Percentiles rank a stretch among this genome's conserved stretches.
Evolutionary conservation across 2,113 vertebrate species (phyloP).

Genomic region (Machaerirhynchus nigripectus): DNA sequence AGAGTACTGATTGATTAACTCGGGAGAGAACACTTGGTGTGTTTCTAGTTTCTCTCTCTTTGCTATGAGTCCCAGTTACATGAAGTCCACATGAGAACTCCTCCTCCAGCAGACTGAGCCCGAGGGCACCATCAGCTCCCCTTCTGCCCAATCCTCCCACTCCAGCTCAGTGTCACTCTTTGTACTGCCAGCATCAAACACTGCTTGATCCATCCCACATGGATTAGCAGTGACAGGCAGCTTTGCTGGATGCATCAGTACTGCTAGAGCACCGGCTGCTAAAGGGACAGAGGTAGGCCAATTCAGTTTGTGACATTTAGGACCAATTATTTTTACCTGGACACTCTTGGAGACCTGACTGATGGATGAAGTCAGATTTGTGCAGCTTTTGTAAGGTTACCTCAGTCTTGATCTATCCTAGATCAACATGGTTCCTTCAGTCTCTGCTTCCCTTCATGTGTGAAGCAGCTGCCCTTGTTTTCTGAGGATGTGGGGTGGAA

Average conservation of each 20-base stretch:
- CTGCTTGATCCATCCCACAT: not conserved
- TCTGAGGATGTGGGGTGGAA: constrained; percentile 61
- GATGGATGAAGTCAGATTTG: not conserved
- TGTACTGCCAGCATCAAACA: not conserved
- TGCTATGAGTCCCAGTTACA: not conserved
- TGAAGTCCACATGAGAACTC: not conserved
- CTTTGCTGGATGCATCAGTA: not conserved
- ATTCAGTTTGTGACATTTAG: not conserved
- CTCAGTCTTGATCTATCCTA: not conserved
- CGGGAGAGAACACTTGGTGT: rapidly evolving
- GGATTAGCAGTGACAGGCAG: not conserved
- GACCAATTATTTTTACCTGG: not conserved
- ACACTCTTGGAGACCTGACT: not conserved
- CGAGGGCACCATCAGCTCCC: not conserved
- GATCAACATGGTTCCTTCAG: constrained; percentile 3
- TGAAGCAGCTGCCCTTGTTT: constrained; percentile 56
- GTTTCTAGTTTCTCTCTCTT: not conserved
- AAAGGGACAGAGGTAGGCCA: not conserved
- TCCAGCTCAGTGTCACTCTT: not conserved
- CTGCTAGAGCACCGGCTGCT: not conserved
- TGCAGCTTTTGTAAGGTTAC: not conserved
- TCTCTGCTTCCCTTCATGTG: constrained; percentile 44
- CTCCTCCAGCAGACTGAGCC: not conserved
- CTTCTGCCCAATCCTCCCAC: not conserved
- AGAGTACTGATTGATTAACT: not conserved